Conservation (phyloP, 2,113 vertebrate genomes). For the Raphicerus campestris region DNA sequence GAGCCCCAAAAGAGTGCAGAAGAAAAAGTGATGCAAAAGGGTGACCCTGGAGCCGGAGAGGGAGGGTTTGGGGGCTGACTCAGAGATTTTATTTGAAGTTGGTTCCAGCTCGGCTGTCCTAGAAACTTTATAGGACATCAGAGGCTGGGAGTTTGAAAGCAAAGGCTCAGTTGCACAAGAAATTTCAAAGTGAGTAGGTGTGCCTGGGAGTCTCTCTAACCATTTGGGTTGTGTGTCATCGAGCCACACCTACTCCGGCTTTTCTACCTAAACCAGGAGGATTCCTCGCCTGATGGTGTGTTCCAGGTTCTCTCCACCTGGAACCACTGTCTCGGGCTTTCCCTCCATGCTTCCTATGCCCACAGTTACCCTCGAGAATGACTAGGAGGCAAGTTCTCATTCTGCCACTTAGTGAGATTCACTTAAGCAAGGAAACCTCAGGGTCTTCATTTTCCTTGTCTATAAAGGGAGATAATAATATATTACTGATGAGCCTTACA, state of each 20-base stretch:
- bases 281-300: neutral
- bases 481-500: conserved; percentile 52
- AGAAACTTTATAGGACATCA: conserved; percentile 2
- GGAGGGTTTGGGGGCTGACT: neutral
- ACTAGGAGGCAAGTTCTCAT: neutral
- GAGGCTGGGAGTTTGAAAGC: neutral
- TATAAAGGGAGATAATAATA: conserved; percentile 55
- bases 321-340: neutral
- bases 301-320: neutral
- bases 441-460: conserved; percentile 37
- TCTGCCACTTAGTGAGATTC: neutral
- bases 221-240: neutral
- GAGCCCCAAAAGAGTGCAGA: neutral
- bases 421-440: neutral
- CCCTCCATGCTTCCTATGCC: neutral
- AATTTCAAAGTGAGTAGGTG: neutral
- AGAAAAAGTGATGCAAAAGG: neutral
- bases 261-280: neutral
- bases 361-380: neutral
- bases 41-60: neutral
- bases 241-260: neutral
- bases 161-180: neutral
- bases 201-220: neutral
- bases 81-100: conserved; percentile 47
- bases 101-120: neutral